These are phyloP conservation scores for Xiphorhynchus erythropygius DNA, from an alignment of 2,797 vertebrate genomes.

Conservation along the genomic window DNA sequence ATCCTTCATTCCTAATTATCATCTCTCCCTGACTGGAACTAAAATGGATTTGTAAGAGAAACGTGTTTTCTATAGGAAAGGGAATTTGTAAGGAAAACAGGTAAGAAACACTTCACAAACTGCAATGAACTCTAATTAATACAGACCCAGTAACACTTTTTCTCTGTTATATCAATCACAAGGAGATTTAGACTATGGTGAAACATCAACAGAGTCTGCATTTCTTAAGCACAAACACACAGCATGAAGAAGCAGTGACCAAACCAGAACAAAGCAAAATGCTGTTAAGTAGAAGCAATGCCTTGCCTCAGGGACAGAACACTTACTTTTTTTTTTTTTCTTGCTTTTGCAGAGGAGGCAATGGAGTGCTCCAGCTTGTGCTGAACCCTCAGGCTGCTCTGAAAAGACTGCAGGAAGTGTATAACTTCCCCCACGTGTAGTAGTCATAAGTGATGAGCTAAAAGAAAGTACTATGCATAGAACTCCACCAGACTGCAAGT, in stretches of 20 bases:
- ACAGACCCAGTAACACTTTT: background rate
- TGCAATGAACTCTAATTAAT: background rate
- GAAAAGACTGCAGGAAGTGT: background rate
- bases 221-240: background rate
- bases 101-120: background rate
- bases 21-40: background rate
- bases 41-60: background rate
- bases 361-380: background rate
- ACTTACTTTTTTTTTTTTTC: background rate
- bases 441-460: background rate
- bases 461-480: too few species aligned
- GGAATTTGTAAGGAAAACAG: background rate
- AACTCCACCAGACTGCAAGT: background rate
- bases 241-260: background rate
- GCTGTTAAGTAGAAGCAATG: background rate
- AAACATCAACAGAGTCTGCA: background rate
- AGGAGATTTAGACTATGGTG: background rate
- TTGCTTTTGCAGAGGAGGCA: background rate
- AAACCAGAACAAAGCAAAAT: background rate
- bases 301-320: background rate
- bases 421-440: background rate
- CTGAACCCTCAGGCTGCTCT: background rate
- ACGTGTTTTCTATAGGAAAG: background rate
- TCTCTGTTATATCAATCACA: background rate
- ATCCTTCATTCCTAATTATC: background rate